Percentiles rank a stretch among this genome's conserved stretches.
phyloP scores from a whole-genome alignment of 2,113 vertebrate genomes.

The Zosterops lateralis region DNA sequence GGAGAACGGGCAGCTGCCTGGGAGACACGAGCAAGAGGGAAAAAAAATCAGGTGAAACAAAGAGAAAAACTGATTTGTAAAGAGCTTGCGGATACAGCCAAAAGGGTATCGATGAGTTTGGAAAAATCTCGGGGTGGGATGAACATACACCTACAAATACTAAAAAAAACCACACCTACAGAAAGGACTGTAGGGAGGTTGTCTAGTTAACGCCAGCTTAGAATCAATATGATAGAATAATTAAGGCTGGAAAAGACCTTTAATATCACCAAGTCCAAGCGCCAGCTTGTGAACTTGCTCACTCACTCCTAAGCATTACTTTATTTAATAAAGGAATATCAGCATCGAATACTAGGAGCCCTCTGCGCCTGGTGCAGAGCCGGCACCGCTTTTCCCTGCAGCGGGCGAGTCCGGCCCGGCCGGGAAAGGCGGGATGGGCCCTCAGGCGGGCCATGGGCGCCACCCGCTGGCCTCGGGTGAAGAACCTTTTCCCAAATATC shows the following conservation, averaged over 20 bases:
- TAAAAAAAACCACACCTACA: too few relatives aligned
- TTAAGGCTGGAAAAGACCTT: neutral
- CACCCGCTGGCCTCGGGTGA: neutral
- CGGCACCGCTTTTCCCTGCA: too few relatives aligned
- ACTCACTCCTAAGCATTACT: neutral
- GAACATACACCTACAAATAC: neutral
- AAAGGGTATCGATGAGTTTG: too few relatives aligned
- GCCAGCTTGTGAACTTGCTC: neutral
- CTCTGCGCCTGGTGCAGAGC: neutral
- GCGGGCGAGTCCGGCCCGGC: rapidly evolving
- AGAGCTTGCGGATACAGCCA: too few relatives aligned
- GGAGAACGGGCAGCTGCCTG: neutral
- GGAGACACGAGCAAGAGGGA: neutral
- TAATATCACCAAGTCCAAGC: neutral
- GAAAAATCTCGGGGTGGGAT: rapidly evolving
- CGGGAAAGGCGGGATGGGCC: rapidly evolving
- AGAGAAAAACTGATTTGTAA: neutral
- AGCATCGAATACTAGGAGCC: neutral
- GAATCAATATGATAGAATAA: neutral
- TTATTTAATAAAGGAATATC: neutral
- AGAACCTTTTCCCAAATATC: neutral
- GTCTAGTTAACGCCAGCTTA: rapidly evolving
- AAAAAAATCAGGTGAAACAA: neutral
- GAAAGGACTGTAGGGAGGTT: neutral
- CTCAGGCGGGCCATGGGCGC: neutral